These are phyloP conservation scores for Cephus cinctus DNA, from an alignment of 1,140 invertebrate species.

Conservation along the genomic window DNA sequence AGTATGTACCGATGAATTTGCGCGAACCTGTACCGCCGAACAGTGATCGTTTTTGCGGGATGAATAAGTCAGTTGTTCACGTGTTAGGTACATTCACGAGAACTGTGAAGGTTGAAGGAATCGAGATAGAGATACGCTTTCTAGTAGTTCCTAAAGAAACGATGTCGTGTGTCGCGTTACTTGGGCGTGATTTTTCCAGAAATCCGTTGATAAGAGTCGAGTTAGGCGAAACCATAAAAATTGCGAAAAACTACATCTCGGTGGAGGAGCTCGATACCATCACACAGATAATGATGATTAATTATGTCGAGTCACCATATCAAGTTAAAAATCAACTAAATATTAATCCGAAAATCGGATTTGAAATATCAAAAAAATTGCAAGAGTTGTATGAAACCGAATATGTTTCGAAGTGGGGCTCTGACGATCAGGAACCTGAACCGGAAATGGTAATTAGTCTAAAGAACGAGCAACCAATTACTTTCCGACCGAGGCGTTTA, in stretches of 20 bases:
- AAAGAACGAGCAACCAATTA: background rate
- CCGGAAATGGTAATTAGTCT: too few species aligned
- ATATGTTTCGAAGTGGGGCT: background rate
- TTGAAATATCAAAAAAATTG: background rate
- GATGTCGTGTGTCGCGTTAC: constrained; percentile 11
- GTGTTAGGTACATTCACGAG: constrained; percentile 13
- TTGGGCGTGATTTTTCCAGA: constrained; percentile 14
- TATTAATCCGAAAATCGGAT: constrained; percentile 7
- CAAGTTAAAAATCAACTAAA: constrained; percentile 5
- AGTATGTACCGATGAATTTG: too few species aligned
- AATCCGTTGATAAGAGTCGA: background rate
- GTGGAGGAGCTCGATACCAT: too few species aligned
- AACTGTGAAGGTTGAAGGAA: background rate
- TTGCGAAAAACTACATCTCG: background rate
- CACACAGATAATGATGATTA: background rate
- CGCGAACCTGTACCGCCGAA: too few species aligned
- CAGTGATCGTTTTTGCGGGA: constrained; percentile 5
- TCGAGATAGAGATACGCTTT: constrained; percentile 9
- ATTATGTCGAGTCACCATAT: background rate
- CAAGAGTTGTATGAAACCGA: constrained; percentile 5
- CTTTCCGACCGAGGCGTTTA: background rate
- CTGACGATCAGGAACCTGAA: too few species aligned
- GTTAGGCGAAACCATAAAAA: background rate
- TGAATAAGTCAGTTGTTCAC: constrained; percentile 14
- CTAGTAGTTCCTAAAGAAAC: constrained; percentile 14